These are phyloP conservation scores for Drosophila testacea DNA, from an alignment of 2,888 invertebrate genomes.

Conservation along the genomic window DNA sequence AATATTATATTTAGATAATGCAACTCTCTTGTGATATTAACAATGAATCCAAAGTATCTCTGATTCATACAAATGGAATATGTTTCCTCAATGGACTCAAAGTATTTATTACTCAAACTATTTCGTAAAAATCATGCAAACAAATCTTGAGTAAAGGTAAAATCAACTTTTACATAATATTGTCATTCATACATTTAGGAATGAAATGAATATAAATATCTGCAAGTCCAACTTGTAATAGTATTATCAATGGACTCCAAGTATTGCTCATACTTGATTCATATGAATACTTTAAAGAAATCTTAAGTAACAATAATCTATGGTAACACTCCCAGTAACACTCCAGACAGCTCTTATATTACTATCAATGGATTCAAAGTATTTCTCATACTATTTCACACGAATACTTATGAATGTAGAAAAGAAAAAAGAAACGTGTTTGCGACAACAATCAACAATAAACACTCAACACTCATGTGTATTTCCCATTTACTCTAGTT, in stretches of 20 bases:
- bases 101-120: background rate
- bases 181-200: too few species aligned
- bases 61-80: too few species aligned
- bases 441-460: background rate
- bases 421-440: slow-evolving; percentile 25
- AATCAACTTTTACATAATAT: background rate
- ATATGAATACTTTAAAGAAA: background rate
- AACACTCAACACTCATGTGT: background rate
- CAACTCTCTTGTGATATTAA: too few species aligned
- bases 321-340: slow-evolving; percentile 5
- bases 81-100: too few species aligned
- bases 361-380: slow-evolving; percentile 17
- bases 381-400: slow-evolving; percentile 20
- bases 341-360: slow-evolving; percentile 1
- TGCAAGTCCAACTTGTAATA: background rate
- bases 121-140: background rate
- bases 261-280: background rate
- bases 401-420: slow-evolving; percentile 2
- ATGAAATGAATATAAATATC: background rate
- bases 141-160: background rate
- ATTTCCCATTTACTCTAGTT: slow-evolving; percentile 9
- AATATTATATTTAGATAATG: too few species aligned
- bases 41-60: too few species aligned
- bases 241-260: slow-evolving; percentile 1
- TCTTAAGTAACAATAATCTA: background rate